These are phyloP conservation scores for Coendou prehensilis DNA, from an alignment of 2,797 vertebrate genomes.

Conservation along the genomic window DNA sequence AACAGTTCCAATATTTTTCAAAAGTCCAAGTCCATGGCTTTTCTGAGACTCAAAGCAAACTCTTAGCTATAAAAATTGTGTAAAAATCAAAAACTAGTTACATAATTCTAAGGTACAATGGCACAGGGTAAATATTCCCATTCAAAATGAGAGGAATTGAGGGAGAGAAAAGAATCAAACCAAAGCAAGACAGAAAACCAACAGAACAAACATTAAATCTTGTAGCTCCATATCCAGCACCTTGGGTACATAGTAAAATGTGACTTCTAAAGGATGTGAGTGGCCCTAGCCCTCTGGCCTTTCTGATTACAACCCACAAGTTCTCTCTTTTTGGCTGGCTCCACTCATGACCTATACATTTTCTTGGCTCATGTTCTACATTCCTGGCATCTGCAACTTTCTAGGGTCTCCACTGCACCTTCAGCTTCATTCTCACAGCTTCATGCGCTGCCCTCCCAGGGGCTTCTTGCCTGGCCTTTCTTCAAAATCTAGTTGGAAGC, in stretches of 20 bases:
- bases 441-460: not conserved
- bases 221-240: not conserved
- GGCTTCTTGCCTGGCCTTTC: not conserved
- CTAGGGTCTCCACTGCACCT: not conserved
- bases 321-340: not conserved
- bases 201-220: not conserved
- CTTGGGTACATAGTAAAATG: not conserved
- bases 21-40: not conserved
- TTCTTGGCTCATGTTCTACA: not conserved
- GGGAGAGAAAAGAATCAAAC: not conserved
- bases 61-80: not conserved
- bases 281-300: not conserved
- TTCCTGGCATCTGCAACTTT: not conserved
- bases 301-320: not conserved
- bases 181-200: not conserved
- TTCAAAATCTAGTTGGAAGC: not conserved
- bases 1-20: not conserved
- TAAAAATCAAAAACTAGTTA: not conserved
- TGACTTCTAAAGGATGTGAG: not conserved
- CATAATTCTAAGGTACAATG: not conserved
- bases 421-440: not conserved
- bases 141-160: not conserved
- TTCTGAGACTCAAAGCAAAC: not conserved
- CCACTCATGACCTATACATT: not conserved
- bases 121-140: not conserved